Percentiles rank a stretch among this genome's conserved stretches.
Evolutionary conservation across 2,113 vertebrate genomes (phyloP).

Genomic region (Sapayoa aenigma): DNA sequence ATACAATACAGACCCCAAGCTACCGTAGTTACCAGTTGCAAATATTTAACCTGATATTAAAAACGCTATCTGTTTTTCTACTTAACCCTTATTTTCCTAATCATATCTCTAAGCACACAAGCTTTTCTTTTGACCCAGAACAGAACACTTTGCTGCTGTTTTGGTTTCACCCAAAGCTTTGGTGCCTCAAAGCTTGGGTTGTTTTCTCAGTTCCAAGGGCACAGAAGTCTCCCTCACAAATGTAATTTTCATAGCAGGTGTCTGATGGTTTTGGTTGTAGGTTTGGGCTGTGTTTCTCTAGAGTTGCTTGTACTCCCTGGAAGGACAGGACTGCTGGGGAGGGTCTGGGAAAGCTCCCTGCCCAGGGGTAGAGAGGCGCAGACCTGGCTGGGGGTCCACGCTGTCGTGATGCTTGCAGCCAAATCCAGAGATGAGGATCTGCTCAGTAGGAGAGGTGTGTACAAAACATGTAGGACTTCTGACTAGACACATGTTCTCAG

Average conservation of each 20-base stretch:
- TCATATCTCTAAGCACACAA: neutral
- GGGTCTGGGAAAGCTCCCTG: neutral
- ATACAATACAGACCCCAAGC: too few relatives aligned
- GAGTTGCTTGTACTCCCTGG: neutral
- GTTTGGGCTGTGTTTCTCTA: neutral
- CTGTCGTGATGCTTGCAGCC: neutral
- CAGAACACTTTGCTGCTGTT: neutral
- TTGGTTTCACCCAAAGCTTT: neutral
- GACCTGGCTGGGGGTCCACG: rapidly evolving
- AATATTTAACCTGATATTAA: too few relatives aligned
- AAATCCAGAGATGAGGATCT: neutral
- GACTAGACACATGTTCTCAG: neutral
- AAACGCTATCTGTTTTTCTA: too few relatives aligned
- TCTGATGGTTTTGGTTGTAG: neutral
- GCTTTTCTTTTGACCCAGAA: neutral
- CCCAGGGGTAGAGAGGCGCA: rapidly evolving
- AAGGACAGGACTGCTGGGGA: neutral
- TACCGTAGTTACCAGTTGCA: too few relatives aligned
- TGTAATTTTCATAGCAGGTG: neutral
- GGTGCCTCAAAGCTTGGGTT: neutral
- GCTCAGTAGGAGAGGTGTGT: neutral
- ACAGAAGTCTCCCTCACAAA: neutral
- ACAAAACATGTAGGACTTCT: neutral
- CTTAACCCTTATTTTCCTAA: too few relatives aligned
- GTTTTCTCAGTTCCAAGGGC: neutral